Evolutionary conservation across 1,140 invertebrate species (phyloP).

Genomic region (Atta cephalotes): DNA sequence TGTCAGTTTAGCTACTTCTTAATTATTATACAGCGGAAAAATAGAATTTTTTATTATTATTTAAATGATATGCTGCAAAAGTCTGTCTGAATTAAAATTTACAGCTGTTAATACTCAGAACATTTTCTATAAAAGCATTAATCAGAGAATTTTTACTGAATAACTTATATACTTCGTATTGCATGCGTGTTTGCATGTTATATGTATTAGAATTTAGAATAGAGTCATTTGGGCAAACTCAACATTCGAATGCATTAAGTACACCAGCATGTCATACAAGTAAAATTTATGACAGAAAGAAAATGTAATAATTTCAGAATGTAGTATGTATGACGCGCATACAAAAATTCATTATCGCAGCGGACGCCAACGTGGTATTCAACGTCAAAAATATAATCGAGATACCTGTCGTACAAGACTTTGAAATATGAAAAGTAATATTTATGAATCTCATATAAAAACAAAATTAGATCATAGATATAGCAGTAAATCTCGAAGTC

Average conservation of each 20-base stretch:
- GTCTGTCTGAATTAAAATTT: neutral
- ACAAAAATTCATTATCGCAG: slow-evolving; percentile 17
- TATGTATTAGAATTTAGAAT: neutral
- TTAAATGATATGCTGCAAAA: neutral
- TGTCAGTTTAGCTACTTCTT: neutral
- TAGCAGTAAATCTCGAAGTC: neutral
- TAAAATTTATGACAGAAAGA: slow-evolving; percentile 20
- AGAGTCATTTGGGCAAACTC: neutral
- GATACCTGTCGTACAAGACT: neutral
- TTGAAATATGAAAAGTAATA: neutral
- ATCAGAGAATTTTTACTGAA: neutral
- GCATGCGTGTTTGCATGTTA: neutral
- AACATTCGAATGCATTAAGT: slow-evolving; percentile 7
- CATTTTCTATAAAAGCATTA: neutral
- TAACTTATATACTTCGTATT: neutral
- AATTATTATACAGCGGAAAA: neutral
- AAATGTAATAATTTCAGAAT: slow-evolving; percentile 14
- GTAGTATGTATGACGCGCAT: neutral
- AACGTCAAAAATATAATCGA: slow-evolving; percentile 20
- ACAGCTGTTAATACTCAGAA: neutral
- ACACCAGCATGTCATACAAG: neutral
- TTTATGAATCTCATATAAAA: neutral
- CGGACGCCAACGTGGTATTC: neutral
- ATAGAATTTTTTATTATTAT: neutral
- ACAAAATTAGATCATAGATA: neutral